Evolutionary conservation across 2,113 vertebrate genomes (phyloP).

Genomic region (Saccopteryx bilineata): DNA sequence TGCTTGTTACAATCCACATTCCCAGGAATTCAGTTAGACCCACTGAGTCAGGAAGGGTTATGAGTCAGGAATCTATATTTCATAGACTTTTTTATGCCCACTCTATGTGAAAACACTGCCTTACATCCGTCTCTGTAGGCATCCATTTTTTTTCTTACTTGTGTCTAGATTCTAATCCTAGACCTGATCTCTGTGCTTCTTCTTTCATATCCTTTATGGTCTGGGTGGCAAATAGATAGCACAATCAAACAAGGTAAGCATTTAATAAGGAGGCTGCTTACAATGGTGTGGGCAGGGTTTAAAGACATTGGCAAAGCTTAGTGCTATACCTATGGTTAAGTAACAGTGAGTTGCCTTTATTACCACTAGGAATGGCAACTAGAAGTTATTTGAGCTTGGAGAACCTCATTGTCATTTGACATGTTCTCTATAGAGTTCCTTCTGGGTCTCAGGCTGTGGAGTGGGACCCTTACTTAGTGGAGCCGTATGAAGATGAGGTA

Average conservation of each 20-base stretch:
- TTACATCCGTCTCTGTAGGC: neutral
- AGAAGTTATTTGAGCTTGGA: constrained; percentile 14
- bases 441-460: neutral
- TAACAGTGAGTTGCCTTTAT: neutral
- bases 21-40: neutral
- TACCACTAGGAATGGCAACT: neutral
- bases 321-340: neutral
- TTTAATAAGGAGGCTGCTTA: constrained; percentile 17
- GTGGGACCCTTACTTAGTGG: neutral
- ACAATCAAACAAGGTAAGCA: neutral
- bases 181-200: neutral
- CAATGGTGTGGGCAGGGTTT: neutral
- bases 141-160: neutral
- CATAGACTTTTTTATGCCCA: neutral
- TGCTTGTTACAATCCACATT: constrained; percentile 15
- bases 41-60: neutral
- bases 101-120: neutral
- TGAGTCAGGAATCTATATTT: neutral
- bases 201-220: neutral
- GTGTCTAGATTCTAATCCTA: neutral
- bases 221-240: neutral
- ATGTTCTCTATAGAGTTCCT: neutral
- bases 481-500: neutral
- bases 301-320: neutral
- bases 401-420: neutral